phyloP scores from a whole-genome alignment of 2,888 invertebrate species.

The Eupithecia centaureata region DNA sequence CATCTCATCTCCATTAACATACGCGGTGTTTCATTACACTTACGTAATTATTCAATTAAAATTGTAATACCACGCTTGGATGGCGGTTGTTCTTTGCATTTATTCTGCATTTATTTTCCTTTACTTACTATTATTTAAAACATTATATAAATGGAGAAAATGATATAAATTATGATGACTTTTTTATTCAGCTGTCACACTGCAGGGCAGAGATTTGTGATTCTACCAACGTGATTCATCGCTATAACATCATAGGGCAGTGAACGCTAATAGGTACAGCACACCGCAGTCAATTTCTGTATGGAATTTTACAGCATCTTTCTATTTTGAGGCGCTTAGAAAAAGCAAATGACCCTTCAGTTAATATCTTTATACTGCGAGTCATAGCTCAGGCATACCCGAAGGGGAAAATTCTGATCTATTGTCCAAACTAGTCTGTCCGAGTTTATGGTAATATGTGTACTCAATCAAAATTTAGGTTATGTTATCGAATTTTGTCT shows the following conservation, averaged over 20 bases:
- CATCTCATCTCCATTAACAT: not conserved
- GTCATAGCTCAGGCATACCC: not conserved
- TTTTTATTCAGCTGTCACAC: not conserved
- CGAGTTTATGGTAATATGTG: not conserved
- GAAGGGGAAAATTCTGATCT: not conserved
- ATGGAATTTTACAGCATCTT: not conserved
- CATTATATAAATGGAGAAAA: not conserved
- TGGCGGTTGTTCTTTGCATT: not conserved
- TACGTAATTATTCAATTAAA: not conserved
- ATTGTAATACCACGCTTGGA: not conserved
- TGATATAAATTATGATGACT: slow-evolving; percentile 3
- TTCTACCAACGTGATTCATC: not conserved
- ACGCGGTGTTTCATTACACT: not conserved
- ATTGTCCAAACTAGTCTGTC: not conserved
- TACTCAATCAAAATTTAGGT: not conserved
- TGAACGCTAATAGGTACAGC: too few relatives aligned
- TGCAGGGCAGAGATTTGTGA: not conserved
- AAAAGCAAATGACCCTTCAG: not conserved
- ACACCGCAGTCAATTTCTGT: not conserved
- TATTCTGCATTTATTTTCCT: not conserved
- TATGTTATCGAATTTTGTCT: not conserved
- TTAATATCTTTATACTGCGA: not conserved
- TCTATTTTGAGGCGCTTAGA: not conserved
- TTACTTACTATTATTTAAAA: not conserved
- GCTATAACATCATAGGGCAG: not conserved